These are phyloP conservation scores for Typhlichthys subterraneus DNA, from an alignment of 2,797 vertebrate genomes.

Conservation along the genomic window DNA sequence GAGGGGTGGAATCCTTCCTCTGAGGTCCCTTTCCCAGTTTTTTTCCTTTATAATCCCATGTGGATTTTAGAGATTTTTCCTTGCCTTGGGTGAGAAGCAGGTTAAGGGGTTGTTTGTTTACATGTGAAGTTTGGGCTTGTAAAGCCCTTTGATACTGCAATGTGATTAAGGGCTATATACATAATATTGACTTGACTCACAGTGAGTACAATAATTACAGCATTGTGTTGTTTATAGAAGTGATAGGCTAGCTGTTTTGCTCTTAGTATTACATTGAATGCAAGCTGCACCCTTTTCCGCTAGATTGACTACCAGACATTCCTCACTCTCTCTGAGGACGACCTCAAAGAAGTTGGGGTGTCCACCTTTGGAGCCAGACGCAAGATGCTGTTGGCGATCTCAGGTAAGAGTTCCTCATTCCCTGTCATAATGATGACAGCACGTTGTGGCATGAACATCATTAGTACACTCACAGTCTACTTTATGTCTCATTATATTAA, in stretches of 20 bases:
- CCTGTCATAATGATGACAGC: background rate
- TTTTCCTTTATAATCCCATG: too few relatives aligned
- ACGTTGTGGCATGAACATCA: background rate
- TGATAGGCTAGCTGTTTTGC: background rate
- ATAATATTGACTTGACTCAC: too few relatives aligned
- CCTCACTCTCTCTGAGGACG: slow-evolving; percentile 82
- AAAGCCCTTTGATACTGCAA: background rate
- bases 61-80: too few relatives aligned
- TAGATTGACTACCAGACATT: slow-evolving; percentile 85
- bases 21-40: too few relatives aligned
- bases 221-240: background rate
- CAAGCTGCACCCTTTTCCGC: slow-evolving; percentile 11
- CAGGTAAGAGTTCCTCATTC: slow-evolving; percentile 63
- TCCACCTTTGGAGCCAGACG: slow-evolving; percentile 82
- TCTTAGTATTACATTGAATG: slow-evolving; percentile 12
- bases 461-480: too few relatives aligned
- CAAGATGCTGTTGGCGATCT: slow-evolving; percentile 82
- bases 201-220: too few relatives aligned
- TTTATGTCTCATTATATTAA: slow-evolving; percentile 33
- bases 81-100: background rate
- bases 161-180: too few relatives aligned
- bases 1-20: too few relatives aligned
- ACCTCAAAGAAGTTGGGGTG: slow-evolving; percentile 84
- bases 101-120: too few relatives aligned
- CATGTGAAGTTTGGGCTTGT: background rate